Evolutionary conservation across 2,113 vertebrate species (phyloP).

Genomic region (Hydrolagus affinis): DNA sequence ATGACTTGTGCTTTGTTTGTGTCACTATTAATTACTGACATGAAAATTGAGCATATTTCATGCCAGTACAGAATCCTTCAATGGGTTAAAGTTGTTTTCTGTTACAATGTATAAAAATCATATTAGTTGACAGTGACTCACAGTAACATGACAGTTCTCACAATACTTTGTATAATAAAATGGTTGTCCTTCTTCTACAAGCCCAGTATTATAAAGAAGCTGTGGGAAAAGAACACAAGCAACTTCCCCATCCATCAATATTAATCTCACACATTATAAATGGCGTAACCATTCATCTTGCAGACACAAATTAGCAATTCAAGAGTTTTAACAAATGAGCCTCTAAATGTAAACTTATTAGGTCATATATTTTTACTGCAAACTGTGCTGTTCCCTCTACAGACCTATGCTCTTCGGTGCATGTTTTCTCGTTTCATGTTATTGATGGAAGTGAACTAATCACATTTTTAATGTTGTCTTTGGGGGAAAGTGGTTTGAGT

Average conservation of each 20-base stretch:
- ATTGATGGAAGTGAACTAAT: slow-evolving; percentile 83
- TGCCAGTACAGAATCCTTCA: background rate
- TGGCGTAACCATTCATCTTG: slow-evolving; percentile 82
- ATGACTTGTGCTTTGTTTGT: too few relatives aligned
- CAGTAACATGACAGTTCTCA: background rate
- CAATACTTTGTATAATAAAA: background rate
- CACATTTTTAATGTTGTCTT: slow-evolving; percentile 85
- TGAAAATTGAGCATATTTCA: background rate
- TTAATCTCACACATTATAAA: slow-evolving; percentile 66
- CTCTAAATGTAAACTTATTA: slow-evolving; percentile 88
- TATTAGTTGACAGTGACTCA: background rate
- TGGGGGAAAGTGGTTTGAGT: slow-evolving; percentile 71
- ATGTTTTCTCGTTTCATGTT: slow-evolving; percentile 76
- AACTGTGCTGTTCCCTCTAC: slow-evolving; percentile 74
- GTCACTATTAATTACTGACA: background rate
- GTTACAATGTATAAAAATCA: background rate
- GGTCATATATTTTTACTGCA: slow-evolving; percentile 80
- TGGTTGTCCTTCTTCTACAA: background rate
- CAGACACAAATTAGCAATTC: slow-evolving; percentile 95
- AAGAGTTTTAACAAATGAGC: slow-evolving; percentile 89
- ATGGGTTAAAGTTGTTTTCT: background rate
- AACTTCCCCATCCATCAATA: slow-evolving; percentile 75
- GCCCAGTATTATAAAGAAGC: slow-evolving; percentile 51
- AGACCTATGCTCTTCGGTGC: slow-evolving; percentile 76
- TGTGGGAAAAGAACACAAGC: slow-evolving; percentile 57